Evolutionary conservation across 2,888 invertebrate genomes (phyloP).

Genomic region (Apamea crenata): DNA sequence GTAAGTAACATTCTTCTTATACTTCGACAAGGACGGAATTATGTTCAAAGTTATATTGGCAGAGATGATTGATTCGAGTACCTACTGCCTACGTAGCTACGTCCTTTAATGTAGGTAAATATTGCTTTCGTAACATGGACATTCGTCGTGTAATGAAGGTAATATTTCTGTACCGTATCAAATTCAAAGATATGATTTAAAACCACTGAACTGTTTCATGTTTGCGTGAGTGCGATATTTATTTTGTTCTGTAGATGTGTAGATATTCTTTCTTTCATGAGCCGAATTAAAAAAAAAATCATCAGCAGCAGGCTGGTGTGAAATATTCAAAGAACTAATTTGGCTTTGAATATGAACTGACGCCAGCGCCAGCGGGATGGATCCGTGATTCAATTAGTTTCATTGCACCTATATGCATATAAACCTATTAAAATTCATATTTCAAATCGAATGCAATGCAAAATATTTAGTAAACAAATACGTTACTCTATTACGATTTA

Average conservation of each 20-base stretch:
- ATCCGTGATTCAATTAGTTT: background rate
- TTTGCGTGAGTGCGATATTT: background rate
- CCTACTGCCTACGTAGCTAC: background rate
- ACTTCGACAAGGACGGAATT: background rate
- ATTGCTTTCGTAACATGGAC: constrained; percentile 2
- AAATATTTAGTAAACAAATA: background rate
- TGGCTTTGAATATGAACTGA: background rate
- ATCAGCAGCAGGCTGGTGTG: too few species aligned
- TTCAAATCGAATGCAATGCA: background rate
- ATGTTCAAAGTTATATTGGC: background rate
- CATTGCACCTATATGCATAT: too few species aligned
- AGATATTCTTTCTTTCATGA: background rate
- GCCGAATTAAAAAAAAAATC: background rate
- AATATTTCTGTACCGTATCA: background rate
- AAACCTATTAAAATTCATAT: background rate
- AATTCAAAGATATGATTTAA: background rate
- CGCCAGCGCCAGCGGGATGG: background rate
- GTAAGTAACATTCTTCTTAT: background rate
- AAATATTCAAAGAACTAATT: background rate
- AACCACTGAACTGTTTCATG: background rate
- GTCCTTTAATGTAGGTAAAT: background rate
- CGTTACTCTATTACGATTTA: background rate
- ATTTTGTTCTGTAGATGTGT: too few species aligned
- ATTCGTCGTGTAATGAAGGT: background rate
- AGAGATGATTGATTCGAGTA: background rate